These are phyloP conservation scores for Eudyptes chrysolophus DNA, from an alignment of 2,113 vertebrate genomes.

Conservation along the genomic window DNA sequence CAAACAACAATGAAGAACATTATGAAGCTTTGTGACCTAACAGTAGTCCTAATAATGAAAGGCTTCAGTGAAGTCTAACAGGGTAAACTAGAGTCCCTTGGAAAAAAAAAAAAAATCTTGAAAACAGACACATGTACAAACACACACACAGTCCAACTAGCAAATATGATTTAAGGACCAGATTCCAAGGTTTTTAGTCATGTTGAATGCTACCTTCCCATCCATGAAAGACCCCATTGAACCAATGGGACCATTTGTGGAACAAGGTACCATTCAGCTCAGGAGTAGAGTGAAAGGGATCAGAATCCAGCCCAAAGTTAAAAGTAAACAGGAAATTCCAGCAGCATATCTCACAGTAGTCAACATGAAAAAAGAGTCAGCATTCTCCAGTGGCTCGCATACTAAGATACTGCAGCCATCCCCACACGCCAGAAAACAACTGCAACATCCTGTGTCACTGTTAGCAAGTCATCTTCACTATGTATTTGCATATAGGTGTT, in stretches of 20 bases:
- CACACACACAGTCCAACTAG: background rate
- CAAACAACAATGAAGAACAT: background rate
- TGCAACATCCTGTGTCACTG: background rate
- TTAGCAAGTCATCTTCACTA: background rate
- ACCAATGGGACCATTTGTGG: background rate
- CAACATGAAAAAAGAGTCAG: background rate
- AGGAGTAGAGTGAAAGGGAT: background rate
- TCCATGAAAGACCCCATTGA: background rate
- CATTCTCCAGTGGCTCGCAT: background rate
- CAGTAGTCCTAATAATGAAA: background rate
- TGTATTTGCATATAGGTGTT: background rate
- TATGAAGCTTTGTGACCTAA: background rate
- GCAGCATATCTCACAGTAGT: background rate
- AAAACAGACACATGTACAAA: background rate
- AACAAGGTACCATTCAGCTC: conserved; percentile 25
- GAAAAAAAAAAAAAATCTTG: background rate
- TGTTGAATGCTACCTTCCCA: background rate
- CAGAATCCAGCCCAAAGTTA: background rate
- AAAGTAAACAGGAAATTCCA: conserved; percentile 35
- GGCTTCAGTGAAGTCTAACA: background rate
- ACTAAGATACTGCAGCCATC: background rate
- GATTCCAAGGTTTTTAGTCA: background rate
- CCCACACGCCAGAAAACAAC: background rate
- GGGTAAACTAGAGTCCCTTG: background rate
- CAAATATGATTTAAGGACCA: background rate